These are phyloP conservation scores for Dolomedes plantarius DNA, from an alignment of 2,888 invertebrate species.

Conservation along the genomic window DNA sequence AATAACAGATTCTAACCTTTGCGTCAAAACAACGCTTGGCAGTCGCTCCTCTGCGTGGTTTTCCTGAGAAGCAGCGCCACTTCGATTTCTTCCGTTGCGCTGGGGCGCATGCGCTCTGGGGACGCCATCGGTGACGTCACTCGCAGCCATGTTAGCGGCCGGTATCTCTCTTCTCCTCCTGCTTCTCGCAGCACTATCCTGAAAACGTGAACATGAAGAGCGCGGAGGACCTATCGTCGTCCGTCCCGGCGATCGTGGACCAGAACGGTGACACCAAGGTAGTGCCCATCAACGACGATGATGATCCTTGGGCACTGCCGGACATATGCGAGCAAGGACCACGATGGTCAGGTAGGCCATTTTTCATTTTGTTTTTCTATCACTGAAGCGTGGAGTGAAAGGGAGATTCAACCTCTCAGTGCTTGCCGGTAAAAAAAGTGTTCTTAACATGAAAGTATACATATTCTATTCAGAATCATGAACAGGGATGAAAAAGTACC, in stretches of 20 bases:
- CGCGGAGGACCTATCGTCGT: conserved; percentile 12
- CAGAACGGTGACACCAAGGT: conserved; percentile 61
- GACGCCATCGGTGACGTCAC: conserved; percentile 28
- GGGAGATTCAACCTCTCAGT: background rate
- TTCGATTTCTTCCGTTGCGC: background rate
- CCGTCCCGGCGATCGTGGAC: conserved; percentile 51
- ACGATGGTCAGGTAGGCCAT: conserved; percentile 72
- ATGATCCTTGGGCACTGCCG: conserved; percentile 73
- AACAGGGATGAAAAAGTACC: too few relatives aligned
- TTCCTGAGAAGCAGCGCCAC: background rate
- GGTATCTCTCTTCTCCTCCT: background rate
- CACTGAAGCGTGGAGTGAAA: too few relatives aligned
- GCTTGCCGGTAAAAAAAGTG: background rate
- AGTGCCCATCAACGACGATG: conserved; percentile 55
- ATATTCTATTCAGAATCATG: too few relatives aligned
- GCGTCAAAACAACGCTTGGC: background rate
- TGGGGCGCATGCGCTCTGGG: conserved; percentile 21
- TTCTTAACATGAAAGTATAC: background rate
- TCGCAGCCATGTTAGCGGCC: background rate
- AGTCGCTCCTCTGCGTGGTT: background rate
- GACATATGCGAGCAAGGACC: conserved; percentile 72
- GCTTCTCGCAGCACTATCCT: conserved; percentile 5
- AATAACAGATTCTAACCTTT: too few relatives aligned
- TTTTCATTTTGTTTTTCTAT: background rate
- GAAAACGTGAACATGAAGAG: conserved; percentile 15